These are phyloP conservation scores for Stegana nigrithorax DNA, from an alignment of 2,888 invertebrate species.

Conservation along the genomic window DNA sequence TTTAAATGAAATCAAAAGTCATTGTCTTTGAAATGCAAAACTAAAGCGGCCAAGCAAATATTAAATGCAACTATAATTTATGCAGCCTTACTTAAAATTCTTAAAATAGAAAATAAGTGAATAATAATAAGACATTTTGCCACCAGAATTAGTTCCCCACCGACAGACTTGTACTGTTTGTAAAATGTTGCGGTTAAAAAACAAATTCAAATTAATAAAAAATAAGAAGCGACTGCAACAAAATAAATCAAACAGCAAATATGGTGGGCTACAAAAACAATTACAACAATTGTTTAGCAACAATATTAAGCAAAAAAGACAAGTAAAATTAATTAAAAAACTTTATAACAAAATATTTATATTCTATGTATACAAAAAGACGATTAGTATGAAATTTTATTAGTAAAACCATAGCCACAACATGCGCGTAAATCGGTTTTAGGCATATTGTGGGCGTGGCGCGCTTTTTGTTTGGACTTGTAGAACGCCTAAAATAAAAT, in stretches of 20 bases:
- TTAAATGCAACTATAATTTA: background rate
- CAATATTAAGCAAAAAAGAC: too few relatives aligned
- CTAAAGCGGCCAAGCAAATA: too few relatives aligned
- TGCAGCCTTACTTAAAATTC: background rate
- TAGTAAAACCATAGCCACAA: background rate
- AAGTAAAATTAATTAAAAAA: background rate
- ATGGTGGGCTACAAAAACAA: too few relatives aligned
- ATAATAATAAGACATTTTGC: slow-evolving; percentile 14
- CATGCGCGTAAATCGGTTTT: background rate
- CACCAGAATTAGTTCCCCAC: slow-evolving; percentile 33
- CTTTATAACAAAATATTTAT: too few relatives aligned
- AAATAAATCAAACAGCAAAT: too few relatives aligned
- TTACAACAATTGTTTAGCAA: too few relatives aligned
- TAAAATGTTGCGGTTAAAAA: slow-evolving; percentile 3
- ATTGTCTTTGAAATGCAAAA: too few relatives aligned
- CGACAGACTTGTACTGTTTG: slow-evolving; percentile 7
- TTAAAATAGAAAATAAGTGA: background rate
- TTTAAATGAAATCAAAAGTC: too few relatives aligned
- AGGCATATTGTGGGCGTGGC: background rate
- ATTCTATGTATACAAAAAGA: too few relatives aligned
- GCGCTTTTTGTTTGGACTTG: background rate
- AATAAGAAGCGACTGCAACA: too few relatives aligned
- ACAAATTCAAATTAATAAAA: too few relatives aligned
- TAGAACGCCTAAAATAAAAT: background rate
- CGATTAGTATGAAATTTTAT: too few relatives aligned